Base-by-base conservation (phyloP, 2,113 vertebrate species). In the Ptilorrhoa leucosticta region DNA sequence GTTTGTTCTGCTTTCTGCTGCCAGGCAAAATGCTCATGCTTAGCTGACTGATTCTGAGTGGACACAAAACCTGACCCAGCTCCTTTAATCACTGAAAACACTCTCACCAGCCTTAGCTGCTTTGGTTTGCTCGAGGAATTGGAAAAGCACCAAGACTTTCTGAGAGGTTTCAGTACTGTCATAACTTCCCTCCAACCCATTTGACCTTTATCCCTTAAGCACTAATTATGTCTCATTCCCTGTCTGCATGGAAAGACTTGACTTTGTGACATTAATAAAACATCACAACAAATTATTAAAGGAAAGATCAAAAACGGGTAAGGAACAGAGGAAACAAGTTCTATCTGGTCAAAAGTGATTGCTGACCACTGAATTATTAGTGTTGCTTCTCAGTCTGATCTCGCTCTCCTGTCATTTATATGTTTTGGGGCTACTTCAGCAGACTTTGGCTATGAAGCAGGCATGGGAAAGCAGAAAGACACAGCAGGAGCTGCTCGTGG, bases 51-150 rank as follows among this genome's bases (percentile, higher is more conserved):
- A 50, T 50, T 65, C 57, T 53, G 10, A 57, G 28, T 8, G 19
- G 61, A 20, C 27, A 21, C 21, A 51, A 48, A 89, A 80, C 42
- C 31, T 42, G 39, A 31, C 30, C 50, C 27, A 50, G 26, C 39
- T 77, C 37, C 39, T 81, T 10, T 37, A 33, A 3, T 17, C 72
- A 37, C 31, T 19, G 60, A 33, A 63, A 64, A 57, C 18, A 6
- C 37, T 35, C 47, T 68, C 4, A 1, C 8, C 5, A 1, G 10
- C 44, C n/a, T 42, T 1, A 1, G 10, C 66, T 54, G 48, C 76
- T 87, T 76, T 81, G 48, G 35, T 78, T 82, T 56, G 13, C 47
- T 42, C 11, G 35, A 80, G 53, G 73, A 90, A 83, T 20, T 86
- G 53, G 75, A 82, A 93, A 76, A 80, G 14, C 54, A 75, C 45